Percentiles rank a stretch among this genome's conserved stretches.
Evolutionary conservation across 2,797 vertebrate species (phyloP).

Genomic region (Bradypodion ventrale): DNA sequence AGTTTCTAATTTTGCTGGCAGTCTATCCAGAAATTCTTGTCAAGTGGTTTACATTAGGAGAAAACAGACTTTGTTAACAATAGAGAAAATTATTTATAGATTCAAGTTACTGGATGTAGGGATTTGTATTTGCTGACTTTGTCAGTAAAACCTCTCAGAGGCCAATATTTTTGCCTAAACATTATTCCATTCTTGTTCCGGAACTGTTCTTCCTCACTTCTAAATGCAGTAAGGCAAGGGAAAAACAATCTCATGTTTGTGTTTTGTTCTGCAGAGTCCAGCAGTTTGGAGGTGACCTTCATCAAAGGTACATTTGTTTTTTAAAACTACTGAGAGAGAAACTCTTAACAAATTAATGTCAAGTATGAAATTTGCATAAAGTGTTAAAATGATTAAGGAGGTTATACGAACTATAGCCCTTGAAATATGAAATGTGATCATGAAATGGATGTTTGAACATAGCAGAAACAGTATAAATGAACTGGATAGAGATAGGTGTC

Average conservation of each 20-base stretch:
- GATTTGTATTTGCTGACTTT: constrained; percentile 19
- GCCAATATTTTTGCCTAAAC: not conserved
- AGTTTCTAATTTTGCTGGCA: not conserved
- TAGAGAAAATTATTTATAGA: constrained; percentile 32
- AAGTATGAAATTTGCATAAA: no score
- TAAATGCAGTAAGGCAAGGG: constrained; percentile 28
- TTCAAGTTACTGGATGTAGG: not conserved
- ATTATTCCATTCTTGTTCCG: constrained; percentile 28
- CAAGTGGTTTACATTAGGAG: not conserved
- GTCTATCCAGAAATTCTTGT: not conserved
- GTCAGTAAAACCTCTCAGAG: not conserved
- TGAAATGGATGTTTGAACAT: no score
- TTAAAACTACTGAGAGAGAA: no score
- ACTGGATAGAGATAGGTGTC: no score
- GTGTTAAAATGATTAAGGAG: no score
- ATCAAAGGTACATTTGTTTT: no score
- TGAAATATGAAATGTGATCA: no score
- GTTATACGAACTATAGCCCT: no score
- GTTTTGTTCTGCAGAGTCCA: no score
- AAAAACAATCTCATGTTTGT: not conserved
- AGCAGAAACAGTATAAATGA: no score
- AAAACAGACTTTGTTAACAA: constrained; percentile 31
- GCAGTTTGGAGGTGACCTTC: no score
- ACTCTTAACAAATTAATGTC: no score
- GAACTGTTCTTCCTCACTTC: constrained; percentile 19